A percentile compares a stretch with the other conserved stretches of the same genome.
phyloP scores from a whole-genome alignment of 2,888 invertebrate genomes.

The Apodemia hepburni region DNA sequence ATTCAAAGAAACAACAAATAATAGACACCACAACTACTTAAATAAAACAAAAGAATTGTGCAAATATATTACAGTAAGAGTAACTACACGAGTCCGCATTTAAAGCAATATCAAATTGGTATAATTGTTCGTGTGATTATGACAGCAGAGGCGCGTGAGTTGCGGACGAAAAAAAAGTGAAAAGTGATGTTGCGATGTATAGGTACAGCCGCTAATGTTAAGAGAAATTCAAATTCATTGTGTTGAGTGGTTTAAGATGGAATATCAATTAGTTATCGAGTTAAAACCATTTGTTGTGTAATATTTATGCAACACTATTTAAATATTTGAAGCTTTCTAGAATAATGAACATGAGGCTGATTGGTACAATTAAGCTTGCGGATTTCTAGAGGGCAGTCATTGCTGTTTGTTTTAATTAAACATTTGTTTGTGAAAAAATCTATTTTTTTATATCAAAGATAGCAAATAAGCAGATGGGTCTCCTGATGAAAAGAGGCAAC shows the following conservation, averaged over 20 bases:
- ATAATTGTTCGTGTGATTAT: constrained; percentile 47
- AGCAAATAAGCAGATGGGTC: no score
- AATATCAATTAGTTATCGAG: constrained; percentile 41
- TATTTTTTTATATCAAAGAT: no score
- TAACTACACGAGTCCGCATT: constrained; percentile 39
- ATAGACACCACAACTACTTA: constrained; percentile 50
- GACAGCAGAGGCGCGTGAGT: constrained; percentile 55
- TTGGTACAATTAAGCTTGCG: no score
- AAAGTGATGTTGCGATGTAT: constrained; percentile 52
- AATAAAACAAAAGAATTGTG: constrained; percentile 42
- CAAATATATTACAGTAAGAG: constrained; percentile 37
- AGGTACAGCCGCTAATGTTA: constrained; percentile 42
- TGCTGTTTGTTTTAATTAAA: no score
- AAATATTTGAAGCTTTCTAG: constrained; percentile 1
- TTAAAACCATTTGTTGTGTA: constrained; percentile 24
- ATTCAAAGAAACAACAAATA: constrained; percentile 59
- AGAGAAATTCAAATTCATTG: constrained; percentile 65
- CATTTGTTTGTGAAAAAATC: no score
- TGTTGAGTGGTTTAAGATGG: constrained; percentile 39
- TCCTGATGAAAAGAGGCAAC: no score
- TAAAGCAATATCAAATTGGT: constrained; percentile 42
- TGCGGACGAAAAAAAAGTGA: constrained; percentile 74
- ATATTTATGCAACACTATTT: constrained; percentile 21
- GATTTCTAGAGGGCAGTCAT: no score
- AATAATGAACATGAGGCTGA: no score